These are phyloP conservation scores for Cynocephalus volans DNA, from an alignment of 2,113 vertebrate species.

Conservation along the genomic window DNA sequence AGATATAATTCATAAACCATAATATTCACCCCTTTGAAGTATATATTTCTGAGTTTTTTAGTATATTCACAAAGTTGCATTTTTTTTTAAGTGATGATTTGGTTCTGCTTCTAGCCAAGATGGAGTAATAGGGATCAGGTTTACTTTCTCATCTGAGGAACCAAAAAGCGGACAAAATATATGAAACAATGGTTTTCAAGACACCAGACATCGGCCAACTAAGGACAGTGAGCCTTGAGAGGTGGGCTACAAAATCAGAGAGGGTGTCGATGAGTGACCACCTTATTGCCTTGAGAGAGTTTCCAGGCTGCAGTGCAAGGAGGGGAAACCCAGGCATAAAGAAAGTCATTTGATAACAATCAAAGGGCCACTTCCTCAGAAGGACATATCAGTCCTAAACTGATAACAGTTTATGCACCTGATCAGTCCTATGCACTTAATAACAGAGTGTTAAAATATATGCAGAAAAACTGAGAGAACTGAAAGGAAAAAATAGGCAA, in stretches of 20 bases:
- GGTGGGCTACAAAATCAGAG: not conserved
- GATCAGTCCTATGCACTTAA: not conserved
- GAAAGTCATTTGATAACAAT: not conserved
- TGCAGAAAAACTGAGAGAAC: not conserved
- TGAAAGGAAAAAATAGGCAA: not conserved
- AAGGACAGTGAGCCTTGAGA: not conserved
- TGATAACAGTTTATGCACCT: too few relatives aligned
- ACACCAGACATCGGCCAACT: not conserved
- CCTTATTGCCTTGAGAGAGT: not conserved
- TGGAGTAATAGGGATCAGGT: not conserved
- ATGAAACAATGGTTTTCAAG: conserved; percentile 7
- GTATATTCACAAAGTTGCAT: not conserved
- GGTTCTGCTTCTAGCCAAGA: conserved; percentile 16
- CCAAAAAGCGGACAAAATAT: not conserved
- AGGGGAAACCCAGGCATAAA: not conserved
- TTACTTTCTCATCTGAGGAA: not conserved
- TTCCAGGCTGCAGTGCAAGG: not conserved
- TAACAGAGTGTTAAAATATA: not conserved
- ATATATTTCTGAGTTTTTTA: not conserved
- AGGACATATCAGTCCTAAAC: not conserved
- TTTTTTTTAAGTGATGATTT: not conserved
- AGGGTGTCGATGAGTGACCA: not conserved
- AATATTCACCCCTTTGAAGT: not conserved
- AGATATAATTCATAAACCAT: not conserved
- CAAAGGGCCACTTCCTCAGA: not conserved